Conservation (phyloP, 2,797 vertebrate species). For the Malurus leucopterus region DNA sequence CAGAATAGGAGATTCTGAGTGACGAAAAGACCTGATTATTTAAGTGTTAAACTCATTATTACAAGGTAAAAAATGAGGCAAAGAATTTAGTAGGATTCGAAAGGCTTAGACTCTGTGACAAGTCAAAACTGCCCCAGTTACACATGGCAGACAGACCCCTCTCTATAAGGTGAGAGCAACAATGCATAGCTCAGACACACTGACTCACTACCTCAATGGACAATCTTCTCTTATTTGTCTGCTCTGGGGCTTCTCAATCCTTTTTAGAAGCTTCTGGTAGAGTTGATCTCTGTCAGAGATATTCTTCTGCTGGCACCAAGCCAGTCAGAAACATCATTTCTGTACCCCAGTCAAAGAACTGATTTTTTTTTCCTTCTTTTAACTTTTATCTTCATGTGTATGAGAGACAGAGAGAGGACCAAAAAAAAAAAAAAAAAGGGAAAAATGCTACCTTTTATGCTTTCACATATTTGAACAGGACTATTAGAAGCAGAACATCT, state of each 20-base stretch:
- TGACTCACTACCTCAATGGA: background rate
- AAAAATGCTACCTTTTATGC: background rate
- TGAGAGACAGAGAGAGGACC: background rate
- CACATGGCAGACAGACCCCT: background rate
- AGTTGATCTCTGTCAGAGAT: background rate
- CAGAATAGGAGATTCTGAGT: background rate
- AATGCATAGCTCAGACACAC: background rate
- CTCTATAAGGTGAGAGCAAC: rapidly evolving
- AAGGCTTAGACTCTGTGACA: background rate
- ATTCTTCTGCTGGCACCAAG: background rate
- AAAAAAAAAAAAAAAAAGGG: background rate
- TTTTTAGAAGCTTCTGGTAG: background rate
- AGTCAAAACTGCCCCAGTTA: background rate
- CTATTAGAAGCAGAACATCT: conserved; percentile 26
- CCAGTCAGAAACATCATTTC: background rate
- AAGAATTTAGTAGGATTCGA: background rate
- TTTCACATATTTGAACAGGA: background rate
- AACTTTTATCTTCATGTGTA: background rate
- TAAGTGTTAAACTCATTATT: background rate
- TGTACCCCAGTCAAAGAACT: background rate
- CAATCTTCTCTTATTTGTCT: background rate
- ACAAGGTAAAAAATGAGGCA: background rate
- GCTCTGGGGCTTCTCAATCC: background rate
- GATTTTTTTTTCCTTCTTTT: conserved; percentile 11
- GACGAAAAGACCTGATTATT: background rate